A percentile compares a stretch with the other conserved stretches of the same genome.
Conservation (phyloP, 2,797 vertebrate species). For the Graptemys geographica region DNA sequence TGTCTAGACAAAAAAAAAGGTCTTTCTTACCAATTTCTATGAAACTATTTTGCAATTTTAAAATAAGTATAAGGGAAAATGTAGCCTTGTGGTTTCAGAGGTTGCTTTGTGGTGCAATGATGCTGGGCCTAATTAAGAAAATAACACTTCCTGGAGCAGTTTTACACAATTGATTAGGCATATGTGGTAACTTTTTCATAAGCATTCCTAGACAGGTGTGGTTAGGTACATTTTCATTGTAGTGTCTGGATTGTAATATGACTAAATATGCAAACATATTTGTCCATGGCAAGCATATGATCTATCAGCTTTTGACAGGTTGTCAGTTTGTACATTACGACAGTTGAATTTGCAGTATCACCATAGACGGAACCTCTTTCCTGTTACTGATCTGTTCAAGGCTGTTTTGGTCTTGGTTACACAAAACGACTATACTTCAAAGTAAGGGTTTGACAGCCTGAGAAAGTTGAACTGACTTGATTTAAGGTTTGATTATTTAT, state of each 20-base stretch:
- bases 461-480: background rate
- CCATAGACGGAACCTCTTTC: rapidly evolving
- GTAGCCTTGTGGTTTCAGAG: background rate
- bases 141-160: background rate
- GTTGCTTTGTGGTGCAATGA: background rate
- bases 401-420: rapidly evolving
- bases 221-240: background rate
- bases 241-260: background rate
- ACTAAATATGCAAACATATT: background rate
- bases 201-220: background rate
- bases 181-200: background rate
- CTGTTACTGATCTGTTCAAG: rapidly evolving
- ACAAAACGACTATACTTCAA: background rate
- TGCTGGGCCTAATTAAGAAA: background rate
- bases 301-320: background rate
- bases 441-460: background rate
- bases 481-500: background rate
- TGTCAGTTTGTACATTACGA: background rate
- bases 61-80: background rate
- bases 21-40: constrained; percentile 3
- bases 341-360: rapidly evolving
- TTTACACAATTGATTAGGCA: background rate
- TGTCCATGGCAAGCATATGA: background rate
- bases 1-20: background rate
- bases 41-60: background rate